These are phyloP conservation scores for Heterodera carotae DNA, from an alignment of 1,140 invertebrate genomes.

Conservation along the genomic window DNA sequence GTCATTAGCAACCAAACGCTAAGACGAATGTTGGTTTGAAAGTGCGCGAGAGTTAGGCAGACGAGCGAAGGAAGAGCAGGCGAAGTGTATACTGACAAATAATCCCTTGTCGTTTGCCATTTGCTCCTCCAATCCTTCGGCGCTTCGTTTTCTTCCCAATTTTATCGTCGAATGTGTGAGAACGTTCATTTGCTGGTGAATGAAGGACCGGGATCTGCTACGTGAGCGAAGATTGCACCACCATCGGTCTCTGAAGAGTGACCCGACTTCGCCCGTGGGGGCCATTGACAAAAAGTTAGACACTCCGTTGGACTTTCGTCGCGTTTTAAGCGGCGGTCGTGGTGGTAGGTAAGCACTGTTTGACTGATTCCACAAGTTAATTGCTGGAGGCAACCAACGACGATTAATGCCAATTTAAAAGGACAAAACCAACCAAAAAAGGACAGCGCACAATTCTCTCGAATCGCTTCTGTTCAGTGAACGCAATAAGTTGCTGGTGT, in stretches of 20 bases:
- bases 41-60: not conserved
- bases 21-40: not conserved
- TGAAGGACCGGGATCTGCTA: conserved; percentile 21
- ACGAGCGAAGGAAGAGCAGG: not conserved
- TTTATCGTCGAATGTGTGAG: not conserved
- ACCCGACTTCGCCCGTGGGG: conserved; percentile 38
- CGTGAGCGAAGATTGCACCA: conserved; percentile 23
- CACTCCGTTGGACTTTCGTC: conserved; percentile 31
- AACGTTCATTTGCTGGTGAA: not conserved
- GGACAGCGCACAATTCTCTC: not conserved
- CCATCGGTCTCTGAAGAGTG: conserved; percentile 26
- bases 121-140: not conserved
- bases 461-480: conserved; percentile 6
- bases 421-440: not conserved
- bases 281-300: conserved; percentile 23
- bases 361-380: not conserved
- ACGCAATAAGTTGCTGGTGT: conserved; percentile 15
- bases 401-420: not conserved
- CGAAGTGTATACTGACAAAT: not conserved
- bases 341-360: not conserved
- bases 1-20: not conserved
- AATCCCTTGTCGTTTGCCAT: not conserved
- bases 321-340: conserved; percentile 34
- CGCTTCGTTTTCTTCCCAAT: not conserved
- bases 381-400: not conserved